Evolutionary conservation across 2,797 vertebrate genomes (phyloP), one percentile per base, ranked within the genome.

Genomic region (Pseudomugil gertrudae): DNA sequence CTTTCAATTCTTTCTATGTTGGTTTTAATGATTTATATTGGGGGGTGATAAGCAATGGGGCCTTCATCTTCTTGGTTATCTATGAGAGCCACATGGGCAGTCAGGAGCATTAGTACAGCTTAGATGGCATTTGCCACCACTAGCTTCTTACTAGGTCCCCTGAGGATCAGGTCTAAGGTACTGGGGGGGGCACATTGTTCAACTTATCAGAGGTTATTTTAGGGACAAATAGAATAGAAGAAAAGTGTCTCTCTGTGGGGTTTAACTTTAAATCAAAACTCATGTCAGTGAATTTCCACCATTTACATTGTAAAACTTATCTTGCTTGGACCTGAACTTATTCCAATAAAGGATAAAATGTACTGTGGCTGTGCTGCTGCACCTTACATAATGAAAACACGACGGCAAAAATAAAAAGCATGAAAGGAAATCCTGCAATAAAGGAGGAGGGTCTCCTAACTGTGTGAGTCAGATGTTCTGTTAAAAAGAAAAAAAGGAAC

Each of bases 121-220:
- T 90, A 88, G 66, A 87, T 84, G 83, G 86, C 84, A 82, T 90
- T 86, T 86, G 48, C 66, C 2, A 57, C 72, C 57, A 76, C 76
- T 81, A 78, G 76, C 71, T 74, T 84, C 83, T 91, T 89, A 89
- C 87, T 84, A 84, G 80, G 78, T 66, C 74, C 84, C 69, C 45
- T 52, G 79, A 76, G 89, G 83, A 63, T 72, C 53, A 24, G 59
- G 74, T 59, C 75, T 57, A 51, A 50, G 60, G 66, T 57, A 53
- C 57, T 0, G 26, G 57, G 15, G 71, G 71, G 79, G 63, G 55
- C 43, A 36, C 0, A n/a, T n/a, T 29, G 33, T 72, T 75, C 11
- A 61, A 70, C 67, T 76, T 66, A 76, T 82, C 71, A 69, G 38
- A 79, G 79, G 84, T 81, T 84, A 87, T 83, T 81, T 77, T 36